Conservation (phyloP, 2,888 invertebrate species). For the Anoplius nigerrimus region DNA sequence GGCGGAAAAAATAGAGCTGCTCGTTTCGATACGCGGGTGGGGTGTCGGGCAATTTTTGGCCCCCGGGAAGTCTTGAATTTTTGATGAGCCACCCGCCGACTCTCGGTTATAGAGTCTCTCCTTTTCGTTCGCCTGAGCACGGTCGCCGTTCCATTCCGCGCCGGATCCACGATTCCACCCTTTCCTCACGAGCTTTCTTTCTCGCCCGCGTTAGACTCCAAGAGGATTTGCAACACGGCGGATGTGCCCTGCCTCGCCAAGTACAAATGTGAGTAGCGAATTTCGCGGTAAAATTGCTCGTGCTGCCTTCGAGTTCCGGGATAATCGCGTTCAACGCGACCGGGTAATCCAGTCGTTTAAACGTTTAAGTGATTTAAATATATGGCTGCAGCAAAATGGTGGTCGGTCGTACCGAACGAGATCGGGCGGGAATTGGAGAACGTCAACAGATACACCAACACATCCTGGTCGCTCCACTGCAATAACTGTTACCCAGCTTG, state of each 20-base stretch:
- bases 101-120: neutral
- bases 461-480: slow-evolving; percentile 47
- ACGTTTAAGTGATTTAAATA: neutral
- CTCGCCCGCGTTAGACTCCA: slow-evolving; percentile 40
- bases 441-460: neutral
- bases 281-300: neutral
- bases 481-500: slow-evolving; percentile 63
- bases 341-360: neutral
- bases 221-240: slow-evolving; percentile 52
- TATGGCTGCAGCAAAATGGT: slow-evolving; percentile 74
- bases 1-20: too few species aligned
- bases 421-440: slow-evolving; percentile 26
- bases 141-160: too few species aligned
- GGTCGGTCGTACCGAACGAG: slow-evolving; percentile 72
- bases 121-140: neutral
- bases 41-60: too few species aligned
- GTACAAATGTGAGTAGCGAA: slow-evolving; percentile 54
- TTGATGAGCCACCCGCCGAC: too few species aligned
- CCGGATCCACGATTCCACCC: neutral
- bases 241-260: slow-evolving; percentile 53
- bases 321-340: too few species aligned
- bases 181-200: neutral
- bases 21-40: too few species aligned
- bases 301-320: neutral
- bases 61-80: too few species aligned